phyloP scores from a whole-genome alignment of 1,140 invertebrate genomes.

The Achatina immaculata region DNA sequence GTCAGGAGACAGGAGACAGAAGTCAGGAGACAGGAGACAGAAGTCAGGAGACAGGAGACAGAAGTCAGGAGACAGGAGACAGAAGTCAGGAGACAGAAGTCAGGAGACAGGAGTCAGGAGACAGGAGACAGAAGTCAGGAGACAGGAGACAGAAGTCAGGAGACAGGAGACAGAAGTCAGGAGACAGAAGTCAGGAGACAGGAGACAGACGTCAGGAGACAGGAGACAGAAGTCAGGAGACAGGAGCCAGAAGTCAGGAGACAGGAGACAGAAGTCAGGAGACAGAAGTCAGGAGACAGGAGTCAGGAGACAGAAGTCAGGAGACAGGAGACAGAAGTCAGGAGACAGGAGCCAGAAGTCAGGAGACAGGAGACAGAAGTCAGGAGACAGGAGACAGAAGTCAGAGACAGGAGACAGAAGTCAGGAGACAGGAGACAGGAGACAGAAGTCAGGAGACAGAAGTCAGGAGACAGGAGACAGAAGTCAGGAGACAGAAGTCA shows the following conservation, averaged over 20 bases:
- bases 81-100: too few species aligned
- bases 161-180: too few species aligned
- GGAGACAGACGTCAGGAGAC: too few species aligned
- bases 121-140: too few species aligned
- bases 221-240: too few species aligned
- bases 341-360: not conserved
- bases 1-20: too few species aligned
- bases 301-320: not conserved
- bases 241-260: not conserved
- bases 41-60: too few species aligned
- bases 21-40: too few species aligned
- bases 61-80: too few species aligned
- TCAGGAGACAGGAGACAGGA: not conserved
- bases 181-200: too few species aligned
- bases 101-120: too few species aligned
- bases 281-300: not conserved
- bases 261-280: not conserved
- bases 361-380: constrained; percentile 6
- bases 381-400: constrained; percentile 17
- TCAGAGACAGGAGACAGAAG: not conserved
- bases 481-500: not conserved
- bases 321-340: not conserved
- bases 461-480: not conserved
- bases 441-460: not conserved
- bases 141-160: too few species aligned